Evolutionary conservation across 2,888 invertebrate species (phyloP).

Genomic region (Biston betularia): DNA sequence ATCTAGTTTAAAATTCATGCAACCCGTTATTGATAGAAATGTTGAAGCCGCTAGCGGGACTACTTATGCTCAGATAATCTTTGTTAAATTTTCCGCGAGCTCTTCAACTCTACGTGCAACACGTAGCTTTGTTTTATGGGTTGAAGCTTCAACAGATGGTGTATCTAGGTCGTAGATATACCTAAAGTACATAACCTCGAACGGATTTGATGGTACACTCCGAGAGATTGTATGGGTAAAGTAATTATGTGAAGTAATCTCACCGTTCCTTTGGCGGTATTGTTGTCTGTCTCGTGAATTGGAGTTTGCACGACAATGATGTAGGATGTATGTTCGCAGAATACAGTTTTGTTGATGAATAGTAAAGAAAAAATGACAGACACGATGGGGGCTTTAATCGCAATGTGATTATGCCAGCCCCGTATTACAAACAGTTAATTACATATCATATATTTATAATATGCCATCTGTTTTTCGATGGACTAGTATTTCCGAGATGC

Average conservation of each 20-base stretch:
- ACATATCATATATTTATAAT: too few relatives aligned
- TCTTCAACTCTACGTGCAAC: slow-evolving; percentile 15
- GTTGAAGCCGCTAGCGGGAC: too few relatives aligned
- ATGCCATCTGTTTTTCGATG: too few relatives aligned
- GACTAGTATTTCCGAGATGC: too few relatives aligned
- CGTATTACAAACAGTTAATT: too few relatives aligned
- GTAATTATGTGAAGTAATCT: slow-evolving; percentile 32
- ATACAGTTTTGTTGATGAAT: slow-evolving; percentile 14
- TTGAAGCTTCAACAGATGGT: slow-evolving; percentile 15
- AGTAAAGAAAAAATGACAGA: slow-evolving; percentile 2
- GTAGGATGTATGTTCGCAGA: slow-evolving; percentile 2
- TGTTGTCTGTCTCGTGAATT: slow-evolving; percentile 12
- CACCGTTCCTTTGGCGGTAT: slow-evolving; percentile 25
- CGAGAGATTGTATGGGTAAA: slow-evolving; percentile 26
- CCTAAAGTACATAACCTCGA: slow-evolving; percentile 11
- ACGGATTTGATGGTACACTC: slow-evolving; percentile 26
- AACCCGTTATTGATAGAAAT: too few relatives aligned
- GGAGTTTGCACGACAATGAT: slow-evolving; percentile 22
- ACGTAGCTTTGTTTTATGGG: slow-evolving; percentile 16
- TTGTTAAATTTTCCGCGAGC: background rate
- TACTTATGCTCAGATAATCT: too few relatives aligned
- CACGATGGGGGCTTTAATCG: too few relatives aligned
- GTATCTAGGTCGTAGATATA: slow-evolving; percentile 10
- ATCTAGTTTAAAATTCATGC: background rate
- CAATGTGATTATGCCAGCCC: too few relatives aligned